phyloP scores from a whole-genome alignment of 2,888 invertebrate species.

The Chrysolina haemoptera region DNA sequence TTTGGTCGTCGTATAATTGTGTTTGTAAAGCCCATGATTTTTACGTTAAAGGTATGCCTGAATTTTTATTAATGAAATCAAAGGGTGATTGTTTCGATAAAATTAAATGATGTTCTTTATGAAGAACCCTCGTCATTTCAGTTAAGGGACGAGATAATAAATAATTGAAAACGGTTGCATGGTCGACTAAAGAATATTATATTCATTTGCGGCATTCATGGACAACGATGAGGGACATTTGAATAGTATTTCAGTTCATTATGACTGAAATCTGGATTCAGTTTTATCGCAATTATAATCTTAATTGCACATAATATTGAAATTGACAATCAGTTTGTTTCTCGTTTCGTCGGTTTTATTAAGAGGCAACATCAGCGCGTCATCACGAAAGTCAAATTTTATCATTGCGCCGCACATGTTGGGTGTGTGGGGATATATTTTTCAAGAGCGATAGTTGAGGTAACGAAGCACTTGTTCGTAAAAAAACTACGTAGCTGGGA shows the following conservation, averaged over 20 bases:
- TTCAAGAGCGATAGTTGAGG: too few species aligned
- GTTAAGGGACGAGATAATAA: neutral
- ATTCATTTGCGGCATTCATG: neutral
- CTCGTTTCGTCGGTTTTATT: neutral
- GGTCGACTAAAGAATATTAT: neutral
- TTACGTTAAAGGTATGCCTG: too few species aligned
- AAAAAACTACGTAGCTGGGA: too few species aligned
- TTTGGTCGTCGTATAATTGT: too few species aligned
- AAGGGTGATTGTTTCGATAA: too few species aligned
- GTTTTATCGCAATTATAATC: neutral
- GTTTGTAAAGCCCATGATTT: too few species aligned
- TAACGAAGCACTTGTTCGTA: too few species aligned
- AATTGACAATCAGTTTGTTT: neutral
- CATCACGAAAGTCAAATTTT: too few species aligned
- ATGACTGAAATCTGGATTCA: neutral
- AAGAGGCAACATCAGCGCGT: too few species aligned
- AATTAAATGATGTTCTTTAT: neutral
- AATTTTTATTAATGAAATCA: too few species aligned
- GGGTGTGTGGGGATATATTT: too few species aligned
- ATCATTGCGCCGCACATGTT: too few species aligned
- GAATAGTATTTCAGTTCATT: neutral
- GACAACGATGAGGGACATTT: neutral
- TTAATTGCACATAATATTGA: neutral
- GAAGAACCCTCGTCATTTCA: neutral
- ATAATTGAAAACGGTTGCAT: neutral